phyloP scores from a whole-genome alignment of 2,797 vertebrate genomes.

The Columba guinea region DNA sequence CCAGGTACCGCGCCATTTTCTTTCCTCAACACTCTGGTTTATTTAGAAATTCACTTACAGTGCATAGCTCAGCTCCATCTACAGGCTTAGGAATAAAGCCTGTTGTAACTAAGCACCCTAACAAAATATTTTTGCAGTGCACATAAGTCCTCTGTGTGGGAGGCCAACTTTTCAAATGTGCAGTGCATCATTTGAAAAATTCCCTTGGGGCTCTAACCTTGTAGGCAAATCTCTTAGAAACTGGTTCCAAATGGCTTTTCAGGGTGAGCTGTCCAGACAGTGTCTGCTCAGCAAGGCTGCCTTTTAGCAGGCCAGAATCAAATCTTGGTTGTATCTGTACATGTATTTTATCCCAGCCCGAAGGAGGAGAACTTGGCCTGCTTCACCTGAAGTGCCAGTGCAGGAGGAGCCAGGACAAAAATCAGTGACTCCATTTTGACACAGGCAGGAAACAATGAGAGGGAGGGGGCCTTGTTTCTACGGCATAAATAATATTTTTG shows the following conservation, averaged over 20 bases:
- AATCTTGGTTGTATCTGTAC: background rate
- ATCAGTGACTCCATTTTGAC: constrained; percentile 51
- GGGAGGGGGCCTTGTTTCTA: constrained; percentile 19
- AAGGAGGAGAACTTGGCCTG: background rate
- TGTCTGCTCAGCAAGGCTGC: background rate
- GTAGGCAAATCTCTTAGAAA: background rate
- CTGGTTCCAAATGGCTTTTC: background rate
- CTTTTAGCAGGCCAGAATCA: background rate
- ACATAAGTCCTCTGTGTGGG: background rate
- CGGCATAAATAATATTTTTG: constrained; percentile 53
- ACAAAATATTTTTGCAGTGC: background rate
- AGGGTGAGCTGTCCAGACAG: background rate
- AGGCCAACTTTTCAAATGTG: background rate
- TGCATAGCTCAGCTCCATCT: background rate
- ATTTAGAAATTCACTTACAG: background rate
- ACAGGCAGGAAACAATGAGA: constrained; percentile 49
- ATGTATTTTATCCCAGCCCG: background rate
- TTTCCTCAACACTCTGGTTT: background rate
- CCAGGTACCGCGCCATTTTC: background rate
- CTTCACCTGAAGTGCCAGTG: background rate
- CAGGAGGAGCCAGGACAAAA: constrained; percentile 2
- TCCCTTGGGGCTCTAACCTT: constrained; percentile 4
- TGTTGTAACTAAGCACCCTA: background rate
- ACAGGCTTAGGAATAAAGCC: background rate
- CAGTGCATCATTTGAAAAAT: background rate